A percentile compares a stretch with the other conserved stretches of the same genome.
phyloP scores from a whole-genome alignment of 1,140 invertebrate species.

The Sipha flava region DNA sequence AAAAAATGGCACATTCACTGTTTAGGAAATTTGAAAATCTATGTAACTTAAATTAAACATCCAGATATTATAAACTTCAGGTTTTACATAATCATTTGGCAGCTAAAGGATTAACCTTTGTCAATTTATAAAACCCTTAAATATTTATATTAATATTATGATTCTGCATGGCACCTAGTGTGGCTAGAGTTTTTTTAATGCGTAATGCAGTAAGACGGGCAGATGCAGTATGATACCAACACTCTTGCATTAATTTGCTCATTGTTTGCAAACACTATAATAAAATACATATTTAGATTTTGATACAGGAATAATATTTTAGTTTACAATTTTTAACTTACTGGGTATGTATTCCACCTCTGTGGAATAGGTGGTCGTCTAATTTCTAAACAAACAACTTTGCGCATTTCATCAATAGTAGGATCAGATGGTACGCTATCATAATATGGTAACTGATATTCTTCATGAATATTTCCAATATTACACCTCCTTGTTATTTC shows the following conservation, averaged over 20 bases:
- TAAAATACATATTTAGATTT: too few relatives aligned
- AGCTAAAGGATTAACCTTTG: neutral
- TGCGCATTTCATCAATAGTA: constrained; percentile 87
- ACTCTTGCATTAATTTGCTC: constrained; percentile 82
- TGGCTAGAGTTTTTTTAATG: constrained; percentile 85
- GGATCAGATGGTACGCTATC: constrained; percentile 83
- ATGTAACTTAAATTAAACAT: neutral
- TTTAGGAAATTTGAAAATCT: neutral
- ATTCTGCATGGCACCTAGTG: constrained; percentile 49
- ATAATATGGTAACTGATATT: constrained; percentile 79
- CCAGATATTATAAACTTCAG: neutral
- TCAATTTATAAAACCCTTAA: neutral
- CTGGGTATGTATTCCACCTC: constrained; percentile 52
- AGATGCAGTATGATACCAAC: constrained; percentile 87
- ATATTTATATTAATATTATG: constrained; percentile 35
- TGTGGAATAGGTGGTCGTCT: constrained; percentile 70
- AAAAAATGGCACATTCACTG: constrained; percentile 11
- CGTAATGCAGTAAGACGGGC: constrained; percentile 80
- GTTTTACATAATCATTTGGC: constrained; percentile 7
- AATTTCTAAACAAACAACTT: constrained; percentile 81
- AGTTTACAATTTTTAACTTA: constrained; percentile 34
- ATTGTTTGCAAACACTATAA: constrained; percentile 71
- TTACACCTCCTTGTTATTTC: constrained; percentile 70
- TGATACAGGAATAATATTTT: too few relatives aligned
- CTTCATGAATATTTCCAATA: constrained; percentile 66